phyloP scores from a whole-genome alignment of 2,888 invertebrate species.

The Portevinia maculata region DNA sequence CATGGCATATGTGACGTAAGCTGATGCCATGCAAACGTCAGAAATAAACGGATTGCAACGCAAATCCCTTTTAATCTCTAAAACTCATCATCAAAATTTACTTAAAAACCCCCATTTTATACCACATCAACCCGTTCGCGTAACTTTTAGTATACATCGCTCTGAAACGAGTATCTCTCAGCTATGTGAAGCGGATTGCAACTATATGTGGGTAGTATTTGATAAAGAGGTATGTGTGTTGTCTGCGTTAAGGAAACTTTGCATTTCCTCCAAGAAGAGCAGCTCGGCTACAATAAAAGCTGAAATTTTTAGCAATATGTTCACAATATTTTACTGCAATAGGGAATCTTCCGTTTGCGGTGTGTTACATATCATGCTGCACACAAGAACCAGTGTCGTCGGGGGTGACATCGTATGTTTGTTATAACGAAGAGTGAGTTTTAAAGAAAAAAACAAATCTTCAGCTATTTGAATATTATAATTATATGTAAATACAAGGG shows the following conservation, averaged over 20 bases:
- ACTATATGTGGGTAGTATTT: slow-evolving; percentile 20
- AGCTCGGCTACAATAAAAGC: slow-evolving; percentile 1
- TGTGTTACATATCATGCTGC: not conserved
- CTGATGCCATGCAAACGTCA: slow-evolving; percentile 31
- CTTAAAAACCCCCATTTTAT: slow-evolving; percentile 34
- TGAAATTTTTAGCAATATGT: slow-evolving; percentile 43
- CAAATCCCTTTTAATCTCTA: slow-evolving; percentile 11
- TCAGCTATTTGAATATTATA: slow-evolving; percentile 70
- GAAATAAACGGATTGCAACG: slow-evolving; percentile 30
- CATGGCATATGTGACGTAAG: slow-evolving; percentile 29
- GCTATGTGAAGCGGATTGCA: slow-evolving; percentile 1
- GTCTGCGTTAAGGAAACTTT: slow-evolving; percentile 50
- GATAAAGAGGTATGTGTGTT: slow-evolving; percentile 33
- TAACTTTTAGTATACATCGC: slow-evolving; percentile 15
- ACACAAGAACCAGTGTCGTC: not conserved
- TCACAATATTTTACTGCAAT: slow-evolving; percentile 23
- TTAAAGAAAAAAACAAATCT: slow-evolving; percentile 42
- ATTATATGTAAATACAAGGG: slow-evolving; percentile 67
- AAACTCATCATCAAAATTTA: slow-evolving; percentile 53
- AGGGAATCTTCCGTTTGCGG: not conserved
- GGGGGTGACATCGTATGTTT: slow-evolving; percentile 25
- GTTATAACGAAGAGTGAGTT: slow-evolving; percentile 9
- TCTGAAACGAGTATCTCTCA: slow-evolving; percentile 8
- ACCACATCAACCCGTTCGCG: slow-evolving; percentile 23
- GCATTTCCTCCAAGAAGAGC: slow-evolving; percentile 25